Conservation (phyloP, 1,140 invertebrate species). For the Popillia japonica region DNA sequence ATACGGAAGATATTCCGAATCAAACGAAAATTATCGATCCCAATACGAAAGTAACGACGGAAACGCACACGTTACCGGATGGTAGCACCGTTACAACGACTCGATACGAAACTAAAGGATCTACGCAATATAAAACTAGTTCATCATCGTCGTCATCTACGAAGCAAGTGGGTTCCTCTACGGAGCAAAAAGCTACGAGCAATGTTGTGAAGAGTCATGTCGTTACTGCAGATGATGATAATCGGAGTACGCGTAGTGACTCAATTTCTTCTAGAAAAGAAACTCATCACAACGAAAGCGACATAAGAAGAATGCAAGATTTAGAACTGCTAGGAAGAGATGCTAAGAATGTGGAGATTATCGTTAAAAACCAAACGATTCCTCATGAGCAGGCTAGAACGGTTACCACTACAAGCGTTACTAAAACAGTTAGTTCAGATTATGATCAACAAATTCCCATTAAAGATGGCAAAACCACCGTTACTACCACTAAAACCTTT, state of each 20-base stretch:
- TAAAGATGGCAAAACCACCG: background rate
- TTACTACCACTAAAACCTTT: background rate
- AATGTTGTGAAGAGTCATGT: background rate
- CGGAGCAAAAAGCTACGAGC: background rate
- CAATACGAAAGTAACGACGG: slow-evolving; percentile 69
- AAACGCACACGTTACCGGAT: slow-evolving; percentile 70
- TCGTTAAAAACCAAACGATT: background rate
- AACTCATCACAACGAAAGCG: background rate
- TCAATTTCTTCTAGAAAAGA: background rate
- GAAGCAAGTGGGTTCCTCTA: background rate
- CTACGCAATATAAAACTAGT: background rate
- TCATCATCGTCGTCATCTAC: background rate
- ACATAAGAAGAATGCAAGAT: slow-evolving; percentile 6
- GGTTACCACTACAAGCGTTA: background rate
- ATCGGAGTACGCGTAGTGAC: background rate
- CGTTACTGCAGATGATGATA: background rate
- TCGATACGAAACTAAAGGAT: slow-evolving; percentile 66
- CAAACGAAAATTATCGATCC: slow-evolving; percentile 52
- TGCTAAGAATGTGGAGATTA: background rate
- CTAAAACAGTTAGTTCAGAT: background rate
- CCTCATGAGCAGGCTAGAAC: background rate
- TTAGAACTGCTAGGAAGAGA: slow-evolving; percentile 17
- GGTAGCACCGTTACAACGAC: slow-evolving; percentile 71
- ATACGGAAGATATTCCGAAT: slow-evolving; percentile 49
- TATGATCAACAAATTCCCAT: background rate